phyloP scores from a whole-genome alignment of 2,113 vertebrate genomes.

The Rhagologus leucostigma region DNA sequence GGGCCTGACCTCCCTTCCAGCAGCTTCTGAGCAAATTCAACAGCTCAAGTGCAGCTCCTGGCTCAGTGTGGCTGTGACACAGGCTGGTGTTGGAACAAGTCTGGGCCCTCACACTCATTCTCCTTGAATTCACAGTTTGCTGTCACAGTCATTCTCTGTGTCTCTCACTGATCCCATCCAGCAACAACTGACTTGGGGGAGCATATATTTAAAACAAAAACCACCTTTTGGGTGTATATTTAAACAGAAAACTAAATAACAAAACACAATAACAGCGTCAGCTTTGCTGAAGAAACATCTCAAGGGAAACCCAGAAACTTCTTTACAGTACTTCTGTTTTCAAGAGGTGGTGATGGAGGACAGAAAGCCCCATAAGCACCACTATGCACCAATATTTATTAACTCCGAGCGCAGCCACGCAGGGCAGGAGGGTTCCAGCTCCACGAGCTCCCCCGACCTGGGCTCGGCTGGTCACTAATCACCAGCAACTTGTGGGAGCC shows the following conservation, averaged over 20 bases:
- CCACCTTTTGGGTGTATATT: accelerated
- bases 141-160: neutral
- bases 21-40: neutral
- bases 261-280: neutral
- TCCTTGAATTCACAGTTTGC: neutral
- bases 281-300: neutral
- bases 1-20: neutral
- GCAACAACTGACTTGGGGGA: neutral
- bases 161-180: neutral
- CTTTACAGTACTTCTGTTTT: neutral
- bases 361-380: neutral
- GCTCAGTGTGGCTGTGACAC: neutral
- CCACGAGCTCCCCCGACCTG: neutral
- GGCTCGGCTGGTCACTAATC: neutral
- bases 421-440: neutral
- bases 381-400: neutral
- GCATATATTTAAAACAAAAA: neutral
- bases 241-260: neutral
- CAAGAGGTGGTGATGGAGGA: neutral
- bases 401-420: accelerated
- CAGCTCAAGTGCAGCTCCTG: neutral
- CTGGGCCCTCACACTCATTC: neutral
- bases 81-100: no score
- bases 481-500: neutral
- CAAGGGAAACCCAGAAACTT: neutral